phyloP scores from a whole-genome alignment of 1,140 invertebrate species.

The Cotesia glomerata region DNA sequence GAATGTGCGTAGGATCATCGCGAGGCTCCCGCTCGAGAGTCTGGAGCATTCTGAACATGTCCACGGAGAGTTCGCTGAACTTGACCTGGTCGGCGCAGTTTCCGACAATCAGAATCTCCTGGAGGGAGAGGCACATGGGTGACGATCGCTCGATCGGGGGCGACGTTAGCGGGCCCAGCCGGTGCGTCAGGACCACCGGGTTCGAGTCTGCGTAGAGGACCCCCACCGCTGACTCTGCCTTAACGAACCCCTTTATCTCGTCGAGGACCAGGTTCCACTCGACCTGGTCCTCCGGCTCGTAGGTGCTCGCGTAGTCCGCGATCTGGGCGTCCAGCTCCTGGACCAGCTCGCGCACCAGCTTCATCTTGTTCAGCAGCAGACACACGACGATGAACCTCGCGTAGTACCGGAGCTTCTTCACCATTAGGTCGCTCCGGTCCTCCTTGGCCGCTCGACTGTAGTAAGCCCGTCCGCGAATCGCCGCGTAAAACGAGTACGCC shows the following conservation, averaged over 20 bases:
- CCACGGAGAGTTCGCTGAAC: constrained; percentile 96
- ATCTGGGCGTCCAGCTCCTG: constrained; percentile 89
- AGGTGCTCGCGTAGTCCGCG: constrained; percentile 92
- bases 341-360: constrained; percentile 89
- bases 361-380: constrained; percentile 92
- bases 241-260: constrained; percentile 94
- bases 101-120: constrained; percentile 95
- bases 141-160: constrained; percentile 87
- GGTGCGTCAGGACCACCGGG: constrained; percentile 82
- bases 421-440: constrained; percentile 94
- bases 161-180: constrained; percentile 83
- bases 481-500: constrained; percentile 95
- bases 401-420: constrained; percentile 96
- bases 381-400: constrained; percentile 97
- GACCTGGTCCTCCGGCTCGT: constrained; percentile 95
- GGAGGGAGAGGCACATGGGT: constrained; percentile 84
- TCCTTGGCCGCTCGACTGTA: constrained; percentile 94
- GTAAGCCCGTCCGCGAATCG: constrained; percentile 91
- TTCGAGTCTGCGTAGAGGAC: constrained; percentile 87
- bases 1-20: constrained; percentile 81
- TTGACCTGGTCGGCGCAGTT: constrained; percentile 96
- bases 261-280: constrained; percentile 95
- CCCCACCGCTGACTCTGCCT: constrained; percentile 87
- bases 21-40: constrained; percentile 91
- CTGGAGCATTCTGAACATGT: constrained; percentile 98